Evolutionary conservation across 2,797 vertebrate genomes (phyloP).

Genomic region (Anguilla anguilla): DNA sequence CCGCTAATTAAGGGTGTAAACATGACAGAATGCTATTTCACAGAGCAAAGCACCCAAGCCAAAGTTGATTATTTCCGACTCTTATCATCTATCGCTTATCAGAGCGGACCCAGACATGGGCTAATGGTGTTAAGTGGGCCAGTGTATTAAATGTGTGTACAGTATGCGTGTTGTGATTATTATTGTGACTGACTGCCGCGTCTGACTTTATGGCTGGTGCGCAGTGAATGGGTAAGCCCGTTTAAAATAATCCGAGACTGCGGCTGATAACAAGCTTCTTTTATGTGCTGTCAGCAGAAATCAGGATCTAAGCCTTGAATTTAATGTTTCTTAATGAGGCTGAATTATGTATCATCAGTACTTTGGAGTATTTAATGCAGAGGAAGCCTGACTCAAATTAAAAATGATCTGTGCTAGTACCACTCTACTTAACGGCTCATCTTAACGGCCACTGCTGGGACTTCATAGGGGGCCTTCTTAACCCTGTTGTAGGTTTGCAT

Average conservation of each 20-base stretch:
- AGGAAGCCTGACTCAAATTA: slow-evolving; percentile 56
- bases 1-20: slow-evolving; percentile 15
- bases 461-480: neutral
- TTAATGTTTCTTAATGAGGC: slow-evolving; percentile 64
- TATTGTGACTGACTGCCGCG: slow-evolving; percentile 22
- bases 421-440: slow-evolving; percentile 33
- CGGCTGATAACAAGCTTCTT: slow-evolving; percentile 55
- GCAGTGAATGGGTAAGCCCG: slow-evolving; percentile 17
- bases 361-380: slow-evolving; percentile 52
- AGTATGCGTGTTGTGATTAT: slow-evolving; percentile 22
- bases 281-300: slow-evolving; percentile 59
- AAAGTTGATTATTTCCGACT: slow-evolving; percentile 18
- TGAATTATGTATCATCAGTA: slow-evolving; percentile 68
- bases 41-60: slow-evolving; percentile 1
- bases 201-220: slow-evolving; percentile 5
- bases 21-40: slow-evolving; percentile 12
- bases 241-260: slow-evolving; percentile 45
- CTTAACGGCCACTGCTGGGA: slow-evolving; percentile 3
- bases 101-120: slow-evolving; percentile 20
- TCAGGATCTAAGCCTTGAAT: slow-evolving; percentile 50
- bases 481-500: neutral
- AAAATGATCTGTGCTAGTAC: slow-evolving; percentile 52
- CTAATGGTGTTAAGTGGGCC: slow-evolving; percentile 27
- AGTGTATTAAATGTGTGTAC: slow-evolving; percentile 28
- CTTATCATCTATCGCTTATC: slow-evolving; percentile 19